Evolutionary conservation across 2,888 invertebrate genomes (phyloP).

Genomic region (Coecobrya sp.): DNA sequence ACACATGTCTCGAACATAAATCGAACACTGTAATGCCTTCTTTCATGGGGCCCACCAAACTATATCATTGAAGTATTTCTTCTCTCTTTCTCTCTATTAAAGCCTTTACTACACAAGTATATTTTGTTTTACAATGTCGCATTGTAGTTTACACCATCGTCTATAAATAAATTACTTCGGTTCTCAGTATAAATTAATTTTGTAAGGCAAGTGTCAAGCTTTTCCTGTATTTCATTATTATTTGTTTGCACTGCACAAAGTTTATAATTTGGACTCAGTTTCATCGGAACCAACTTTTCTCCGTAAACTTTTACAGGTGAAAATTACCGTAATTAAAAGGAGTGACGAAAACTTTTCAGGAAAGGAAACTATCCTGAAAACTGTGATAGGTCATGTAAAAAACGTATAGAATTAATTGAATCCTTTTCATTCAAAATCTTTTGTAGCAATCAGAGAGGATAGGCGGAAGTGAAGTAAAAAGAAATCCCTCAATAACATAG

Average conservation of each 20-base stretch:
- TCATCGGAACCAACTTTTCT: neutral
- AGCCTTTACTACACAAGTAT: too few relatives aligned
- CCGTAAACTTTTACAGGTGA: neutral
- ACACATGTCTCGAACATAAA: neutral
- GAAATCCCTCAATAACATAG: neutral
- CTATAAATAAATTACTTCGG: too few relatives aligned
- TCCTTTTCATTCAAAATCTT: neutral
- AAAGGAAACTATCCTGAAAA: neutral
- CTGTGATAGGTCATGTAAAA: neutral
- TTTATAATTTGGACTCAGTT: neutral
- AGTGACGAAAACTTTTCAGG: neutral
- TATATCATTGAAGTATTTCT: too few relatives aligned
- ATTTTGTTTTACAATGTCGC: neutral
- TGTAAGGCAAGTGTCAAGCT: neutral
- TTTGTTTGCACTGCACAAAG: neutral
- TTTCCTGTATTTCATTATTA: neutral
- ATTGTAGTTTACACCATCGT: neutral
- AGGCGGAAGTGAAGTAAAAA: neutral
- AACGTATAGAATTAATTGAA: neutral
- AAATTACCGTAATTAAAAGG: slow-evolving; percentile 10
- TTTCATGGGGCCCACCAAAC: neutral
- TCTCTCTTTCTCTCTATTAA: too few relatives aligned
- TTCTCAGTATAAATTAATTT: neutral
- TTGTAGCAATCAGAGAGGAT: neutral
- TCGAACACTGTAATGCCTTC: neutral